phyloP scores from a whole-genome alignment of 1,140 invertebrate species.

The Euura saliciscinereae region DNA sequence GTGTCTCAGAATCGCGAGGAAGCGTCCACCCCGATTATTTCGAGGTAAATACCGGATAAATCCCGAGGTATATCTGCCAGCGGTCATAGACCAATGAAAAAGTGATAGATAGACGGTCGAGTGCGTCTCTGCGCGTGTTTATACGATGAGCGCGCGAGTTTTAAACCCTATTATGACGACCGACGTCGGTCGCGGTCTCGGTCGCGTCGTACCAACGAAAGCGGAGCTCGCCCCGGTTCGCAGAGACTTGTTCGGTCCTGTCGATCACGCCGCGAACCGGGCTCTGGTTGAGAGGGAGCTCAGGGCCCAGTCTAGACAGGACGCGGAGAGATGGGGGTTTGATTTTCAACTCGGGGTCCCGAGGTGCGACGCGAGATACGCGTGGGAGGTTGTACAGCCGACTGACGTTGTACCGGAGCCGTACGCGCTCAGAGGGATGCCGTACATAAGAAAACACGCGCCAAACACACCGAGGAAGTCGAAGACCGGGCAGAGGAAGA shows the following conservation, averaged over 20 bases:
- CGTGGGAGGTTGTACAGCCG: conserved; percentile 48
- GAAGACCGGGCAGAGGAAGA: conserved; percentile 15
- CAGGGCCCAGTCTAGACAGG: conserved; percentile 49
- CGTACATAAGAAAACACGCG: conserved; percentile 48
- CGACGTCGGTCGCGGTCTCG: conserved; percentile 53
- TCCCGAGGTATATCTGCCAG: too few relatives aligned
- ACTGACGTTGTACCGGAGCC: conserved; percentile 54
- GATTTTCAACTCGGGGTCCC: conserved; percentile 57
- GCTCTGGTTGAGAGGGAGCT: conserved; percentile 56
- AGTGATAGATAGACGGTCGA: too few relatives aligned
- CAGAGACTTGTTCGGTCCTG: conserved; percentile 61
- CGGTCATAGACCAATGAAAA: too few relatives aligned
- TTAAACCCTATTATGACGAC: conserved; percentile 60
- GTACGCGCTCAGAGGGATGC: conserved; percentile 55
- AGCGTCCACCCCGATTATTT: not conserved
- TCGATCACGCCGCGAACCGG: conserved; percentile 59
- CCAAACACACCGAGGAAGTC: conserved; percentile 38
- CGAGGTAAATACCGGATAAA: too few relatives aligned
- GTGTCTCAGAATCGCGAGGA: not conserved
- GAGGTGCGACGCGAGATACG: conserved; percentile 46
- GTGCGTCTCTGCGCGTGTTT: too few relatives aligned
- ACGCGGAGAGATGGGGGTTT: conserved; percentile 59
- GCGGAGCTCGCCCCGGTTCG: conserved; percentile 54
- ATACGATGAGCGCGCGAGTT: conserved; percentile 57
- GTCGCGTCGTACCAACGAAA: conserved; percentile 44